These are phyloP conservation scores for Myripristis murdjan DNA, from an alignment of 2,797 vertebrate genomes.

Conservation along the genomic window DNA sequence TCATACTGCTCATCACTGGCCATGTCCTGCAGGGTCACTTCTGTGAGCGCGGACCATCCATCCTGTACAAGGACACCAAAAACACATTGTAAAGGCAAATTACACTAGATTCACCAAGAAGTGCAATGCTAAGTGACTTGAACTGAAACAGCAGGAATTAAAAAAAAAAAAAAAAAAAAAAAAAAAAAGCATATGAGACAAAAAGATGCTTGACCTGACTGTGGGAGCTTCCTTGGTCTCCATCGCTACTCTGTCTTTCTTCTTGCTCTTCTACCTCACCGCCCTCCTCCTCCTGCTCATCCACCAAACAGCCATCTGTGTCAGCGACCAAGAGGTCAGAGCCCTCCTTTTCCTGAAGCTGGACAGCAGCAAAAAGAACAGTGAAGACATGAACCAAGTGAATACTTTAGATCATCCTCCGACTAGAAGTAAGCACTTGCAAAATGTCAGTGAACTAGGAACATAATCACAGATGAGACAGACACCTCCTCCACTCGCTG, in stretches of 20 bases:
- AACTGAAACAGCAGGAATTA: neutral
- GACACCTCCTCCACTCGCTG: slow-evolving; percentile 90
- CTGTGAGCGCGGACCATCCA: slow-evolving; percentile 76
- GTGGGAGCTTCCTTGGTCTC: slow-evolving; percentile 28
- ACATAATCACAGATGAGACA: neutral
- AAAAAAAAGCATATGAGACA: neutral
- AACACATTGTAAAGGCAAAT: slow-evolving; percentile 1
- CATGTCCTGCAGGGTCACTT: slow-evolving; percentile 84
- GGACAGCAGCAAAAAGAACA: slow-evolving; percentile 2
- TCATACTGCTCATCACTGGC: slow-evolving; percentile 88
- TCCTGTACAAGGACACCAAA: slow-evolving; percentile 65
- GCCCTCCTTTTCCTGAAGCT: slow-evolving; percentile 82
- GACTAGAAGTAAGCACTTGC: neutral
- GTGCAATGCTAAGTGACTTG: no score
- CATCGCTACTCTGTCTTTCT: slow-evolving; percentile 75
- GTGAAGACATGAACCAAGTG: neutral
- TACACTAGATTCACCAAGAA: neutral
- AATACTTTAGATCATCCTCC: neutral
- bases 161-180: neutral
- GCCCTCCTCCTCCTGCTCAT: slow-evolving; percentile 90
- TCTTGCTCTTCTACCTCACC: slow-evolving; percentile 81
- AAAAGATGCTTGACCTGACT: slow-evolving; percentile 57
- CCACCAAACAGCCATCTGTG: slow-evolving; percentile 89
- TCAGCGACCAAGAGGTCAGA: slow-evolving; percentile 88
- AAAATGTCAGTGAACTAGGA: neutral